Evolutionary conservation across 2,113 vertebrate genomes (phyloP), one percentile per base, ranked within the genome.

Genomic region (Delphinus delphis): DNA sequence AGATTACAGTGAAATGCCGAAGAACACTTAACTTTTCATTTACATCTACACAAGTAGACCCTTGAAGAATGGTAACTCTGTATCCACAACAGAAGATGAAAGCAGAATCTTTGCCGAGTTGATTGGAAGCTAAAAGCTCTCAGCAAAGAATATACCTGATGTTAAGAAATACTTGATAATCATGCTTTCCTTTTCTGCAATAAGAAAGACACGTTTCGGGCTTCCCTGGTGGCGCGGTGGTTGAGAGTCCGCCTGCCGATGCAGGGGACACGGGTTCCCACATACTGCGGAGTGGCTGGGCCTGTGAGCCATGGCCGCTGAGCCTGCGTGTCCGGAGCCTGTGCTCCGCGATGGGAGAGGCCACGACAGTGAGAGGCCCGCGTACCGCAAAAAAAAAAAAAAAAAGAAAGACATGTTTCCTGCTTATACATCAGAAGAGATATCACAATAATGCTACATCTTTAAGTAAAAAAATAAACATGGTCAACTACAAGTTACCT

Each of bases 21-120:
- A 38, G 53, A 73, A 85, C 2, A 36, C 53, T 95, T 89, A 92
- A 67, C 68, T 74, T 95, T 73, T 90, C 23, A 88, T 63, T 96
- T 84, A 93, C 85, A 82, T 60, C 20, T n/a, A 44, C 3, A 36
- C 20, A 95, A 95, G 28, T 70, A 20, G 58, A 93, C 17, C 18
- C 58, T 83, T 93, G 44, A 80, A 83, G 94, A 88, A 26, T 10
- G 10, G 15, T 11, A 62, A 79, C 83, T 36, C 23, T 89, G 15
- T 84, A 73, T 15, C 10, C 20, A 36, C 47, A 71, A 85, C 0
- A 47, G 38, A 93, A 74, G 33, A 94, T 82, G 55, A 77, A 93
- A 73, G 20, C 13, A 44, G 15, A 21, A 9, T 15, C 15, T 55
- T 80, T 41, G 13, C 31, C 87, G 6, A 44, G 14, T 25, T 77